Conservation (phyloP, 2,113 vertebrate species). For the Rafetus swinhoei region DNA sequence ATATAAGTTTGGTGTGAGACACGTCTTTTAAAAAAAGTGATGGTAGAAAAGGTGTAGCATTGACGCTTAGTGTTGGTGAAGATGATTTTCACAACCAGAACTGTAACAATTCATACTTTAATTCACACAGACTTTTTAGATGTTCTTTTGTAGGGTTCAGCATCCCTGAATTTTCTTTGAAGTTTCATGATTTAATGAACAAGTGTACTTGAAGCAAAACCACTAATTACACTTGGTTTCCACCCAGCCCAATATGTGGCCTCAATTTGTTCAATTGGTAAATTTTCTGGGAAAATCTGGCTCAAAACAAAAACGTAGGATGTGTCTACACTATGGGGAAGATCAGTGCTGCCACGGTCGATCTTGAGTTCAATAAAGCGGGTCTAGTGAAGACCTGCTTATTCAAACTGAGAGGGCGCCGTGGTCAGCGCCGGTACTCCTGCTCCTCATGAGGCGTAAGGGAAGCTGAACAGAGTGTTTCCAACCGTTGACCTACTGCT, state of each 20-base stretch:
- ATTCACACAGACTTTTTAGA: background rate
- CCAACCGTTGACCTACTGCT: no score
- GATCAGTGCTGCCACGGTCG: no score
- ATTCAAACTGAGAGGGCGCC: no score
- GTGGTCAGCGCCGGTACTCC: no score
- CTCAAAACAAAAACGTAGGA: background rate
- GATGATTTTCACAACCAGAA: slow-evolving; percentile 12
- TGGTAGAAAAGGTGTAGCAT: slow-evolving; percentile 26
- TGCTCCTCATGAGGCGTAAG: no score
- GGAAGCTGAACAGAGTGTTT: no score
- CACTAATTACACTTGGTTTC: background rate
- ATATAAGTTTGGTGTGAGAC: slow-evolving; percentile 28
- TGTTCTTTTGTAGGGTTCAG: background rate
- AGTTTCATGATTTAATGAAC: slow-evolving; percentile 7
- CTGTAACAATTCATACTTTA: background rate
- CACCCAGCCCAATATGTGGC: background rate
- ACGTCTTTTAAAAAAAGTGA: slow-evolving; percentile 36
- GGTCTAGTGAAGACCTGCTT: no score
- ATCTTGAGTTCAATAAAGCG: no score
- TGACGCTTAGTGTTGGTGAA: slow-evolving; percentile 30
- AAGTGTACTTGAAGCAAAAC: background rate
- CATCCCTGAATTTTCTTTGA: background rate
- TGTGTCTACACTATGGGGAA: no score
- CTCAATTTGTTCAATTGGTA: accelerated
- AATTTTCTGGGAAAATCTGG: background rate